These are phyloP conservation scores for Apostichopus japonicus DNA, from an alignment of 35 echinoderm and acorn worm genomes.

Conservation along the genomic window DNA sequence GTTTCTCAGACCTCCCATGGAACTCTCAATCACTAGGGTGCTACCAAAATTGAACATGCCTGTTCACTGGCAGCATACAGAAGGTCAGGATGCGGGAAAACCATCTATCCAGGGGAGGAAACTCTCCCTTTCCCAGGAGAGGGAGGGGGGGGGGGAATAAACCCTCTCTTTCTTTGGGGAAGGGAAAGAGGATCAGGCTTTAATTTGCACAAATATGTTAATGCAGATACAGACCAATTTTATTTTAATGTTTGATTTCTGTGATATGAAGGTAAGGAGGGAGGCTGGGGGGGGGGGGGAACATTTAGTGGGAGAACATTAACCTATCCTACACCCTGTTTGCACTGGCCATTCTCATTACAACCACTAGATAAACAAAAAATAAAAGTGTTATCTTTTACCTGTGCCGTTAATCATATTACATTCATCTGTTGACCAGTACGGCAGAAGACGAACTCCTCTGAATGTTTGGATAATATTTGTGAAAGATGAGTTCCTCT, in stretches of 20 bases:
- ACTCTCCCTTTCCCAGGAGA: too few relatives aligned
- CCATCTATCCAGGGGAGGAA: too few relatives aligned
- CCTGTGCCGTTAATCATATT: conserved; percentile 67
- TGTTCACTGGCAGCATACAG: too few relatives aligned
- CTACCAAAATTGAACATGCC: too few relatives aligned
- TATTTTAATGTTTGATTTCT: too few relatives aligned
- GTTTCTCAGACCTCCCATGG: too few relatives aligned
- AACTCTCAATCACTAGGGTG: too few relatives aligned
- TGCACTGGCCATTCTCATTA: not conserved
- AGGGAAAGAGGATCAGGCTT: not conserved
- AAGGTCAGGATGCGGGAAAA: too few relatives aligned
- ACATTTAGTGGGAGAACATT: not conserved
- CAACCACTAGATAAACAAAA: not conserved
- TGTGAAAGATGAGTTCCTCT: not conserved
- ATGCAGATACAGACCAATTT: too few relatives aligned
- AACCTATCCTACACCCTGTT: not conserved
- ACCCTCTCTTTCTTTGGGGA: not conserved
- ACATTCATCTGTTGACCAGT: conserved; percentile 39
- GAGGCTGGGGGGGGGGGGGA: not conserved
- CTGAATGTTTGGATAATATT: conserved; percentile 41
- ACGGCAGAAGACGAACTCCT: not conserved
- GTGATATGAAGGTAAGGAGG: not conserved
- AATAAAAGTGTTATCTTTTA: not conserved
- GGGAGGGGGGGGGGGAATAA: too few relatives aligned
- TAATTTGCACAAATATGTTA: too few relatives aligned